phyloP scores from a whole-genome alignment of 1,140 invertebrate species.

The Drosophila grimshawi region DNA sequence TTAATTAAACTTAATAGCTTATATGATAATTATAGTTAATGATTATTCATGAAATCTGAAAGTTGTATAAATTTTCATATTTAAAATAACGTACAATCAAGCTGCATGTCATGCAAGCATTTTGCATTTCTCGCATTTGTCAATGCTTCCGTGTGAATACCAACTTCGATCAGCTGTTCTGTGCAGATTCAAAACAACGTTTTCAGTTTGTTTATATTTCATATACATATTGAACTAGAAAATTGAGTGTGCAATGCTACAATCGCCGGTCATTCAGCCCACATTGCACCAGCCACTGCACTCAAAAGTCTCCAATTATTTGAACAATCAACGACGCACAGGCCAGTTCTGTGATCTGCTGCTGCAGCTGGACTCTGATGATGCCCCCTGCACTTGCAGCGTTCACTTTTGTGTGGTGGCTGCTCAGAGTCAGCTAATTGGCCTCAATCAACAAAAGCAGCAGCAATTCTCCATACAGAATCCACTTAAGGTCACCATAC shows the following conservation, averaged over 20 bases:
- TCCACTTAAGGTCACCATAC: slow-evolving; percentile 75
- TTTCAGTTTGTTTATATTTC: slow-evolving; percentile 17
- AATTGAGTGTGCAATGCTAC: slow-evolving; percentile 35
- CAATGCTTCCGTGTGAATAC: not conserved
- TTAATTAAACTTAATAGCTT: no score
- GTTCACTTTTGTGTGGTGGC: slow-evolving; percentile 79
- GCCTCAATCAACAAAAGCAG: slow-evolving; percentile 68
- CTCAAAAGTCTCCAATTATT: slow-evolving; percentile 78
- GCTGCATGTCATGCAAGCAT: slow-evolving; percentile 6
- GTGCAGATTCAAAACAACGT: slow-evolving; percentile 9
- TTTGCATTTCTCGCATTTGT: not conserved
- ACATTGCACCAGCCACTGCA: slow-evolving; percentile 76
- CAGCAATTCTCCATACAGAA: slow-evolving; percentile 82
- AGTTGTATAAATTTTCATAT: not conserved
- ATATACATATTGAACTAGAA: slow-evolving; percentile 17
- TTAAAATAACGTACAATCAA: slow-evolving; percentile 12
- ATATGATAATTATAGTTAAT: no score
- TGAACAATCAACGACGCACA: slow-evolving; percentile 71
- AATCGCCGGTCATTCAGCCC: slow-evolving; percentile 36
- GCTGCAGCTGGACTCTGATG: slow-evolving; percentile 70
- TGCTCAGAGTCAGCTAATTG: slow-evolving; percentile 75
- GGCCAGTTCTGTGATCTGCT: slow-evolving; percentile 79
- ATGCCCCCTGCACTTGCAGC: slow-evolving; percentile 48
- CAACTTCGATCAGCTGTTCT: slow-evolving; percentile 22
- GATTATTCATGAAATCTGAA: not conserved